Percentiles rank a stretch among this genome's conserved stretches.
Evolutionary conservation across 2,888 invertebrate genomes (phyloP).

Genomic region (Limnephilus rhombicus): DNA sequence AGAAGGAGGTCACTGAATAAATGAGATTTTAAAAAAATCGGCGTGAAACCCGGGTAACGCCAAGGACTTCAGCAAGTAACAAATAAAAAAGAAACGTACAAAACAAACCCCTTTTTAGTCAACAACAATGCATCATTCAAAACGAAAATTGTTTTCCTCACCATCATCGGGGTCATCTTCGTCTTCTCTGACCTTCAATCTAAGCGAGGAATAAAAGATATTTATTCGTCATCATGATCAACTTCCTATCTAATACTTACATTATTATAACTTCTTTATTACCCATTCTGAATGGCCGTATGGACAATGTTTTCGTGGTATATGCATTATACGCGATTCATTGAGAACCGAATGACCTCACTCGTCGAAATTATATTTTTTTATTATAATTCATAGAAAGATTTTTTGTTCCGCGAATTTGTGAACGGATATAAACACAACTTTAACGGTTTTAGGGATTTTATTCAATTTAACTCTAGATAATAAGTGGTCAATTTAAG

Average conservation of each 20-base stretch:
- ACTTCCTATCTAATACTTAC: neutral
- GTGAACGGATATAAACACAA: neutral
- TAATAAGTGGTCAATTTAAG: neutral
- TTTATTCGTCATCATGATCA: neutral
- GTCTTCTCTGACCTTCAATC: neutral
- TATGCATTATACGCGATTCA: neutral
- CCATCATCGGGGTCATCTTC: neutral
- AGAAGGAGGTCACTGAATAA: no score
- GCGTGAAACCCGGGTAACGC: no score
- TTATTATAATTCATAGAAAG: neutral
- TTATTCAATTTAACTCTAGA: neutral
- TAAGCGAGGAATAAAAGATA: neutral
- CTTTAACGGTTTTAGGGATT: neutral
- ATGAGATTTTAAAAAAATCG: no score
- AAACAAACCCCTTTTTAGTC: neutral
- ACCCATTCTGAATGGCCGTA: neutral
- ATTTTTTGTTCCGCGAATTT: neutral
- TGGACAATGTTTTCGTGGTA: neutral
- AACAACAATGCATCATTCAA: neutral
- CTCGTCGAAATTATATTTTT: neutral
- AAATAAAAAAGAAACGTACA: neutral
- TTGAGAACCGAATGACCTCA: neutral
- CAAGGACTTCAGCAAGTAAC: no score
- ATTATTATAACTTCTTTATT: neutral
- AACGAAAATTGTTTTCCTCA: neutral